Evolutionary conservation across 2,888 invertebrate genomes (phyloP), one percentile per base, ranked within the genome.

Genomic region (Apodemia mormo): DNA sequence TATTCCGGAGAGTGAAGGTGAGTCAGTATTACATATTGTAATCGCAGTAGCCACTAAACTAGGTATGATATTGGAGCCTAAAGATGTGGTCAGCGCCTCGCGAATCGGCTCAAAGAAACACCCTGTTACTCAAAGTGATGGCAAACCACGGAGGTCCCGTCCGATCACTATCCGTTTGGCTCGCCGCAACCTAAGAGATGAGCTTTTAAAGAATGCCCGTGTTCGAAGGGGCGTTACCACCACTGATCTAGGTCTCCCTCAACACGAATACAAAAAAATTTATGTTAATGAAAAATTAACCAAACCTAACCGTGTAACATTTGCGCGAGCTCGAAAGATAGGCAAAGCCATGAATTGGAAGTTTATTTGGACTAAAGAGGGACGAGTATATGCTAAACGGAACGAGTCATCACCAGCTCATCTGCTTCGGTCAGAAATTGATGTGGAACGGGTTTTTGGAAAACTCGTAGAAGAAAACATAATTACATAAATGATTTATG

Each of bases 221-320:
- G 29, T 66, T 7, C 9, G 66, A 66, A 40, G 66, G 22, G 29
- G 49, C 14, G 22, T 66, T 43, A 66, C 49, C n/a, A 66, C 66
- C 6, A 29, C 66, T 22, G 66, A 66, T 43, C 14, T 66, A 40
- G 49, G 22, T 14, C 45, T 66, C 29, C 45, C 66, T 2, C n/a
- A n/a, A 66, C 22, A 66, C 9, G 56, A 56, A 9, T 9, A 22
- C 10, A 56, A n/a, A 22, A 8, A 12, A 12, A 30, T 71, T 56
- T 69, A 65, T 30, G 54, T 67, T 10, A 71, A 71, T 45, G 69
- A 71, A 43, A 67, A 69, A 12, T 66, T 71, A 49, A 67, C 71
- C n/a, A 67, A 65, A 45, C 43, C 30, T 22, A 69, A 69, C 49
- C 58, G 69, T n/a, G 12, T 52, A 29, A n/a, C 65, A n/a, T 71